Evolutionary conservation across 2,888 invertebrate genomes (phyloP), one percentile per base, ranked within the genome.

Genomic region (Spodoptera exigua): DNA sequence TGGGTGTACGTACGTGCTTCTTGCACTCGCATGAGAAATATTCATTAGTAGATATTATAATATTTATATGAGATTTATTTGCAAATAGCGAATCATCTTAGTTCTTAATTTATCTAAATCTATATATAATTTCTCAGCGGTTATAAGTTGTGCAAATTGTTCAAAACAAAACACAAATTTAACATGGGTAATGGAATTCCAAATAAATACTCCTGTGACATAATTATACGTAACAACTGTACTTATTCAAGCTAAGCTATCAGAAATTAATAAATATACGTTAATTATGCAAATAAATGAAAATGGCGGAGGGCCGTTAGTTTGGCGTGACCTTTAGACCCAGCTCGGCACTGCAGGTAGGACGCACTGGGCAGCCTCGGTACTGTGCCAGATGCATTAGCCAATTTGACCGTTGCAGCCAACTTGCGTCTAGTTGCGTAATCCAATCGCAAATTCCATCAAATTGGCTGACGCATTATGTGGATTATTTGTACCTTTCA

Each of bases 1-100:
- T 84, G 80, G 74, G 69, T 79, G 78, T 81, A 78, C 72, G 78
- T 81, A 78, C 72, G 76, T 79, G 74, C 62, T 55, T 55, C 27
- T 57, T 13, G 45, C 35, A 51, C 51, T 61, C 37, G 46, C 21
- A 51, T 51, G 68, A 69, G 43, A 39, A 62, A 57, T 36, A 32
- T 47, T 17, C n/a, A 17, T 66, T 44, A 32, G 27, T 32, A 32
- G 17, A 35, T 11, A 17, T 27, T 0, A 27, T 27, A 27, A 27
- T 27, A 18, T 46, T 17, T 16, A 11, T 36, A 14, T 37, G 40
- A 51, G 0, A 0, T n/a, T n/a, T 40, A 56, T 32, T 47, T 18
- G 51, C 47, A 34, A 41, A 45, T 37, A n/a, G 3, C n/a, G n/a
- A n/a, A 11, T 35, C 27, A 21, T 47, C 0, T 59, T 43, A n/a